These are phyloP conservation scores for Mycalesis mineus DNA, from an alignment of 2,888 invertebrate species.

Conservation along the genomic window DNA sequence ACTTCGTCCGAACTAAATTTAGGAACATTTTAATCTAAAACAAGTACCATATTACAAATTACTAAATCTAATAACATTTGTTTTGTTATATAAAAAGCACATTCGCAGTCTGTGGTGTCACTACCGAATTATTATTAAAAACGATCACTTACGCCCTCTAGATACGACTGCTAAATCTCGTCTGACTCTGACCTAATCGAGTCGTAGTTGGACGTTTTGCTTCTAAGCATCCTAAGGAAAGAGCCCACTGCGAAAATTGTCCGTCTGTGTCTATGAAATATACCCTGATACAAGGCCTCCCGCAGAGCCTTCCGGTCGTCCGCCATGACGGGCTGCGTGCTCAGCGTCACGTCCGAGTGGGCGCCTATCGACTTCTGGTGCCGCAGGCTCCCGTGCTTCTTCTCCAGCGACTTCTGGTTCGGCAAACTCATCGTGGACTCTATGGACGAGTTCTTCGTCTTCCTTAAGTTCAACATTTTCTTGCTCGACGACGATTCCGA, in stretches of 20 bases:
- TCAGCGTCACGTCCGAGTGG: conserved; percentile 77
- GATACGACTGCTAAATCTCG: conserved; percentile 69
- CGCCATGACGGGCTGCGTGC: conserved; percentile 65
- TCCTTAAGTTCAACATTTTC: conserved; percentile 65
- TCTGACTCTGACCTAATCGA: conserved; percentile 82
- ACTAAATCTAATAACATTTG: conserved; percentile 47
- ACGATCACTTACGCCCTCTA: conserved; percentile 31
- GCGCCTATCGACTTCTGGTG: conserved; percentile 80
- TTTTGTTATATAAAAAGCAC: conserved; percentile 57
- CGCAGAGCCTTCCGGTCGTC: conserved; percentile 83
- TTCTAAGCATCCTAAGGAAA: conserved; percentile 84
- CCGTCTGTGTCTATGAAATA: conserved; percentile 85
- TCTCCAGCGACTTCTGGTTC: conserved; percentile 73
- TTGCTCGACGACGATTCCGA: conserved; percentile 71
- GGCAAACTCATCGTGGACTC: conserved; percentile 76
- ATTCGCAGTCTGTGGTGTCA: conserved; percentile 64
- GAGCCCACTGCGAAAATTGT: conserved; percentile 87
- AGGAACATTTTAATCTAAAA: conserved; percentile 73
- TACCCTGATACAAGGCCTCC: conserved; percentile 86
- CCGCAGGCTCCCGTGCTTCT: conserved; percentile 75
- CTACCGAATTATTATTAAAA: conserved; percentile 39
- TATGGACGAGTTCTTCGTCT: conserved; percentile 73
- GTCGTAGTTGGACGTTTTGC: conserved; percentile 86
- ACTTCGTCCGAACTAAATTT: conserved; percentile 52
- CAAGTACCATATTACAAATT: conserved; percentile 48